Conservation (phyloP, 2,888 invertebrate genomes). For the Spatulosminthurus flaviceps region DNA sequence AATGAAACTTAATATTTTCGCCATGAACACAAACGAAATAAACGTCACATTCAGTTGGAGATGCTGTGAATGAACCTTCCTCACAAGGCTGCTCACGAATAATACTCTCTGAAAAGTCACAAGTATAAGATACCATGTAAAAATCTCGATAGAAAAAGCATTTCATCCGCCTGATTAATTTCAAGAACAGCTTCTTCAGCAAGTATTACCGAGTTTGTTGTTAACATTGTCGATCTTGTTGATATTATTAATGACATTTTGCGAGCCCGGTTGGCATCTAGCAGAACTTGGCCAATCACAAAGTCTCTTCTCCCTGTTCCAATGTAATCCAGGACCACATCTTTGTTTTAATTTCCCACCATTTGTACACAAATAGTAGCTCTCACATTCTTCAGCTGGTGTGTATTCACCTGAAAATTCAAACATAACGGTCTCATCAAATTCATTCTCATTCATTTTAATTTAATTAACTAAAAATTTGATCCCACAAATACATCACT, state of each 20-base stretch:
- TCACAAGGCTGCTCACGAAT: conserved; percentile 69
- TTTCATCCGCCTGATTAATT: not conserved
- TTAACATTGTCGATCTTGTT: not conserved
- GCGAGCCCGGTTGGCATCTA: conserved; percentile 48
- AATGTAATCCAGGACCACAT: conserved; percentile 81
- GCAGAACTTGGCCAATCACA: conserved; percentile 77
- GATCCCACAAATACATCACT: not conserved
- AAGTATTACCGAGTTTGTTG: not conserved
- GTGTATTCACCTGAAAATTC: conserved; percentile 75
- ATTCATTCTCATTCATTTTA: too few species aligned
- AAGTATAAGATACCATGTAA: not conserved
- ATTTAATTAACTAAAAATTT: not conserved
- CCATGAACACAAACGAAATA: conserved; percentile 84
- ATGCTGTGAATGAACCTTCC: conserved; percentile 73
- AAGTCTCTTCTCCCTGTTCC: conserved; percentile 74
- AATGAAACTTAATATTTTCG: conserved; percentile 76
- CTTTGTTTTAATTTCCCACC: conserved; percentile 68
- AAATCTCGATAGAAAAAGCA: not conserved
- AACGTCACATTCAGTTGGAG: conserved; percentile 77
- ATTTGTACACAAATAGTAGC: conserved; percentile 82
- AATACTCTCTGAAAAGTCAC: not conserved
- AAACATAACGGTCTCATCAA: not conserved
- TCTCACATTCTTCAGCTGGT: conserved; percentile 75
- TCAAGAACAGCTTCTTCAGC: too few species aligned
- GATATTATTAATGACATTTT: not conserved